Percentiles rank a stretch among this genome's conserved stretches.
phyloP scores from a whole-genome alignment of 2,113 vertebrate species.

The Serilophus lunatus region DNA sequence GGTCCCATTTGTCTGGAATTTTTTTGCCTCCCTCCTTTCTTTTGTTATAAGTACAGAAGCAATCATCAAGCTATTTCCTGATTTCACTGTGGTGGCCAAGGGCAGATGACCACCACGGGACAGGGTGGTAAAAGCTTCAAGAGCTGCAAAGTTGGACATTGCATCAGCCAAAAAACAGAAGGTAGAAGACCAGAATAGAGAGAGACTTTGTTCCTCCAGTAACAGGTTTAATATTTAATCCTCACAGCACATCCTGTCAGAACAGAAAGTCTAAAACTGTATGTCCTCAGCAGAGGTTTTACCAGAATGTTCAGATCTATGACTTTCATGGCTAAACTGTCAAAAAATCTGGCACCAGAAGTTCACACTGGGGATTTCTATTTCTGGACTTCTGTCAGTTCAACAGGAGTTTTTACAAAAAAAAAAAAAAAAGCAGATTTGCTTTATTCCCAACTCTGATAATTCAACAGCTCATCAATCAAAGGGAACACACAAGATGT shows the following conservation, averaged over 20 bases:
- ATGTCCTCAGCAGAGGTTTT: not conserved
- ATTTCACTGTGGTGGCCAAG: not conserved
- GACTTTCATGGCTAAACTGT: not conserved
- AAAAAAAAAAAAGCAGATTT: not conserved
- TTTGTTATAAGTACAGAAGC: not conserved
- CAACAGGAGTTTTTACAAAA: fast-evolving
- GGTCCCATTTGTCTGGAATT: too few relatives aligned
- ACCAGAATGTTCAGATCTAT: not conserved
- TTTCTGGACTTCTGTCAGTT: not conserved
- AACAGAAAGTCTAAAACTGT: not conserved
- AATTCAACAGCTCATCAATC: not conserved
- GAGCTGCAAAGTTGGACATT: not conserved
- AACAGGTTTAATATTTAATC: not conserved
- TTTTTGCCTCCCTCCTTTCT: not conserved
- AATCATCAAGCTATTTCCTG: not conserved
- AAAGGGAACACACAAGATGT: not conserved
- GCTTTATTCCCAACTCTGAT: not conserved
- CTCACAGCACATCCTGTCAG: not conserved
- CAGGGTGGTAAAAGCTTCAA: not conserved
- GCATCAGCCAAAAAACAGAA: not conserved
- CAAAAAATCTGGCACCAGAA: not conserved
- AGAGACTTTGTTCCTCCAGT: not conserved
- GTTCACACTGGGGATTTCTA: not conserved
- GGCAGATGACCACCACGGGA: not conserved
- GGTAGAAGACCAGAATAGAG: not conserved